Evolutionary conservation across 2,888 invertebrate genomes (phyloP).

Genomic region (Priocnemis perturbator): DNA sequence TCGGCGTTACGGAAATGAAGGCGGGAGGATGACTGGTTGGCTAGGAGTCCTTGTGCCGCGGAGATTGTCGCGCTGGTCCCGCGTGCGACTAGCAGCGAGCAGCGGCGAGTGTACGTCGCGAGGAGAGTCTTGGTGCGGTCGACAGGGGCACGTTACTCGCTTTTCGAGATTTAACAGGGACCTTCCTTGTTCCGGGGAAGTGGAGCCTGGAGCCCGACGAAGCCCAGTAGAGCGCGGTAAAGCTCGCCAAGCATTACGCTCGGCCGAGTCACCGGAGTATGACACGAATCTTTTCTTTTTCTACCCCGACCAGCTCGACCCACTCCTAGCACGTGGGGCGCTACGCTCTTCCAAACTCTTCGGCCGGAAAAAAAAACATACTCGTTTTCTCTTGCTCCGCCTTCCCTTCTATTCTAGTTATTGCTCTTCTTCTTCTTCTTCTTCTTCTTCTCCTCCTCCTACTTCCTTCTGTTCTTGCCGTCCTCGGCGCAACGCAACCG

Average conservation of each 20-base stretch:
- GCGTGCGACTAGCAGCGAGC: too few relatives aligned
- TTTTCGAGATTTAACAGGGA: slow-evolving; percentile 56
- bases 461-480: too few relatives aligned
- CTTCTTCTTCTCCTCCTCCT: too few relatives aligned
- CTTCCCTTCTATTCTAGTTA: too few relatives aligned
- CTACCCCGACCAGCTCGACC: slow-evolving; percentile 14
- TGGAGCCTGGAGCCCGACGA: slow-evolving; percentile 43
- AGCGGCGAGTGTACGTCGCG: too few relatives aligned
- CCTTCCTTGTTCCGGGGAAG: slow-evolving; percentile 56
- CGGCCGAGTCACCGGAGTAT: slow-evolving; percentile 55
- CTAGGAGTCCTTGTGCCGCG: too few relatives aligned
- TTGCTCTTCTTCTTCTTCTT: too few relatives aligned
- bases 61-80: too few relatives aligned
- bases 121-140: not conserved
- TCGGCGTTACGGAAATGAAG: too few relatives aligned
- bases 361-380: slow-evolving; percentile 5
- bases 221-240: slow-evolving; percentile 55
- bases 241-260: slow-evolving; percentile 51
- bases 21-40: too few relatives aligned
- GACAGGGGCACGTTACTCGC: slow-evolving; percentile 44
- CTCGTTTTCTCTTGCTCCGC: not conserved
- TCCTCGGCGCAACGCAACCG: too few relatives aligned
- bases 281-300: slow-evolving; percentile 46
- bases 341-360: too few relatives aligned
- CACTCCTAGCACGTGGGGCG: slow-evolving; percentile 14